These are phyloP conservation scores for Potorous gilbertii DNA, from an alignment of 2,797 vertebrate genomes.

Conservation along the genomic window DNA sequence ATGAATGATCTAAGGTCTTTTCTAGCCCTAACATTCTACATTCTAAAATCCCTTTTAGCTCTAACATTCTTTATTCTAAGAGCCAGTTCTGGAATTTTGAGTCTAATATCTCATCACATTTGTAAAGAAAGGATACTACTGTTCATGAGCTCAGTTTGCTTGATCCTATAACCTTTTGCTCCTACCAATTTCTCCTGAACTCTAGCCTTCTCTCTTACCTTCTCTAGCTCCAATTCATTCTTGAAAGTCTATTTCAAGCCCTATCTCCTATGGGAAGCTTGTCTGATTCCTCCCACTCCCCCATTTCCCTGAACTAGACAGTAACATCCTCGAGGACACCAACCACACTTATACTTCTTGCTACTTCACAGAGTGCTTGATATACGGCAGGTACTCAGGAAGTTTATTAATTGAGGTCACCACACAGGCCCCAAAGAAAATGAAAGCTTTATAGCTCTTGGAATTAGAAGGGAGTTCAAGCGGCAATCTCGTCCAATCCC, in stretches of 20 bases:
- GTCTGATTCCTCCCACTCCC: not conserved
- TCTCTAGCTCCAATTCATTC: conserved; percentile 5
- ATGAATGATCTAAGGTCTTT: not conserved
- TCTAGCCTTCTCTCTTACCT: not conserved
- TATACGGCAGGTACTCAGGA: not conserved
- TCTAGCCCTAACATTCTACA: not conserved
- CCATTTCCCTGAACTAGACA: not conserved
- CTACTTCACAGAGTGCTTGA: not conserved
- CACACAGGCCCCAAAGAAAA: not conserved
- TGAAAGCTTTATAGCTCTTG: not conserved
- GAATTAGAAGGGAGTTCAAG: not conserved
- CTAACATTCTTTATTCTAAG: not conserved
- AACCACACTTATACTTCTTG: not conserved
- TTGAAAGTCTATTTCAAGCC: conserved; percentile 47
- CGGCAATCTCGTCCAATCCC: not conserved
- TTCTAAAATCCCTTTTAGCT: not conserved
- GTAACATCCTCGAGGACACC: not conserved
- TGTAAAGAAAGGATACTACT: not conserved
- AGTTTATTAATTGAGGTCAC: not conserved
- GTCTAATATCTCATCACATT: not conserved
- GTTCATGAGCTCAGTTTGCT: not conserved
- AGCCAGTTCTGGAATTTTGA: not conserved
- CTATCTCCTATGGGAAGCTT: conserved; percentile 32
- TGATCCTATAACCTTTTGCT: not conserved
- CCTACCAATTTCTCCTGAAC: not conserved